Evolutionary conservation across 2,888 invertebrate genomes (phyloP), one percentile per base, ranked within the genome.

Genomic region (Mythimna impura): DNA sequence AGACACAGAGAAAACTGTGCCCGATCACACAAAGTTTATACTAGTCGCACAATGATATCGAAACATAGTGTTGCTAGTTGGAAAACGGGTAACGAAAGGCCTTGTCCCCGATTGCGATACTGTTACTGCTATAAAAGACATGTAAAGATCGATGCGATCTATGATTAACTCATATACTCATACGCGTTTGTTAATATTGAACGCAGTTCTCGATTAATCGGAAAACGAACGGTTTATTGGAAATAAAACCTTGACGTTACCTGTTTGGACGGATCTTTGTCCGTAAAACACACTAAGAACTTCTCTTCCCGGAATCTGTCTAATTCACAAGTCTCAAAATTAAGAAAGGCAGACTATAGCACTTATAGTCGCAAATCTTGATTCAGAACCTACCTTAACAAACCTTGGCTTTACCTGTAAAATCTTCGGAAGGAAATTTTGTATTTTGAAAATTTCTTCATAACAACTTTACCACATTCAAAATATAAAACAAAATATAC

Each of bases 101-200:
- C 86, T 87, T 87, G 86, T 81, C 72, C 86, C 62, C 80, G 72
- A 80, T 86, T 76, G 30, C 70, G 68, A 76, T 75, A 78, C 72
- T 81, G 76, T 80, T 76, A 77, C 73, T 60, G n/a, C 71, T 85
- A 77, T 85, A 77, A 76, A 82, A 85, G 78, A 81, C 80, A 75
- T 84, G 78, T 77, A 78, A 70, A 80, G 82, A 82, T 82, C 72
- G 79, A 78, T 82, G 78, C 66, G 73, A 78, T 73, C 73, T 81
- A 81, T 81, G 78, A 81, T 81, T 81, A 77, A 81, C 71, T 72
- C 69, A 60, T 64, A 60, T 64, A 58, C 67, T 70, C 61, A 30
- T 50, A 80, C 60, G 52, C 25, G 47, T 77, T 65, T 66, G 66
- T 70, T 76, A 50, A 65, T 77, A 77, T 77, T 70, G 73, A 47